Percentiles rank a stretch among this genome's conserved stretches.
phyloP scores from a whole-genome alignment of 2,888 invertebrate genomes.

The Agrilus biguttatus region DNA sequence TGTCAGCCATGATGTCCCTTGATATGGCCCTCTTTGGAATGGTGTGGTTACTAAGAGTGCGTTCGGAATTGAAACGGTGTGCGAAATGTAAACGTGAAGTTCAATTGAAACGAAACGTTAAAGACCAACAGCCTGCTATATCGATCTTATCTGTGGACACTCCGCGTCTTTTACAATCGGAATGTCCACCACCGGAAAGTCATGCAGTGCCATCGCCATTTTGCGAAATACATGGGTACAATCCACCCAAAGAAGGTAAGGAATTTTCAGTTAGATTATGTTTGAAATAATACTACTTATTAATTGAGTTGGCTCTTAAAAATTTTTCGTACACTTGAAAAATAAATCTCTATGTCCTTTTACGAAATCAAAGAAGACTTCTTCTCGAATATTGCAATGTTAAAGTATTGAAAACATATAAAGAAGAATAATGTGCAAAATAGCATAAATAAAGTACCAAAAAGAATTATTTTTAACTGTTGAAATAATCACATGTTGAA shows the following conservation, averaged over 20 bases:
- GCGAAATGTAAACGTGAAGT: slow-evolving; percentile 42
- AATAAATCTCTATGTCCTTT: no score
- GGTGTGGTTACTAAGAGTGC: slow-evolving; percentile 71
- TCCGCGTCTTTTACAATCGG: slow-evolving; percentile 21
- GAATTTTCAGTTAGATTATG: background rate
- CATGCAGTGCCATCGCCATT: slow-evolving; percentile 32
- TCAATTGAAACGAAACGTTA: slow-evolving; percentile 15
- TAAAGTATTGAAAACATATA: no score
- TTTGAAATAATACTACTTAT: no score
- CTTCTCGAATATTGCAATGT: no score
- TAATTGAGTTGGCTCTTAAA: no score
- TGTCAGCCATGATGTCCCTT: slow-evolving; percentile 16
- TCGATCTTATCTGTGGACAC: slow-evolving; percentile 39
- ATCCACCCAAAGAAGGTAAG: slow-evolving; percentile 40
- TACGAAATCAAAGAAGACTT: no score
- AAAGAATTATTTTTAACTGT: no score
- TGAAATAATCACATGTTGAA: no score
- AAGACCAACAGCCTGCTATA: slow-evolving; percentile 18
- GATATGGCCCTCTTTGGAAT: slow-evolving; percentile 78
- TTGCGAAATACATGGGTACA: slow-evolving; percentile 44
- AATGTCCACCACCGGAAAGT: slow-evolving; percentile 16
- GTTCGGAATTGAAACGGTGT: slow-evolving; percentile 64
- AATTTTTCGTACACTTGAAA: no score
- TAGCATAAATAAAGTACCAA: no score
- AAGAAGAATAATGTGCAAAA: no score